These are phyloP conservation scores for Pelodiscus sinensis DNA, from an alignment of 2,113 vertebrate genomes.

Conservation along the genomic window DNA sequence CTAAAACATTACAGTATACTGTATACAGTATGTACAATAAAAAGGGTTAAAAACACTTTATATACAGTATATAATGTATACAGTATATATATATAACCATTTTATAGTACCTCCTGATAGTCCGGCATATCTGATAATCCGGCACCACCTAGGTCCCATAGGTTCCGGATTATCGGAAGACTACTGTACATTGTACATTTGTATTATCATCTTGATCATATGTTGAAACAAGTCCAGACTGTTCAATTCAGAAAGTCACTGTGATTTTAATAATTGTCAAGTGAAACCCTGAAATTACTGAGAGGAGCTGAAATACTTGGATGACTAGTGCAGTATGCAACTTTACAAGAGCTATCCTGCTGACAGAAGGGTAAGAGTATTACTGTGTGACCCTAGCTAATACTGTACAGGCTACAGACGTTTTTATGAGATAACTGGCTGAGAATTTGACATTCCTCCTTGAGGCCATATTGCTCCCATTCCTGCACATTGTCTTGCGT, in stretches of 20 bases:
- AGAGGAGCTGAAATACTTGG: not conserved
- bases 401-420: not conserved
- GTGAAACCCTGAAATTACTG: not conserved
- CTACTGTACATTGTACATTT: not conserved
- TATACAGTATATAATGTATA: too few species aligned
- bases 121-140: too few species aligned
- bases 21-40: too few species aligned
- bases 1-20: too few species aligned
- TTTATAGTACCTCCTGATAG: too few species aligned
- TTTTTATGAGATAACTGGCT: not conserved
- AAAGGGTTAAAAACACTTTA: too few species aligned
- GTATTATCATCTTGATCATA: not conserved
- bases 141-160: too few species aligned
- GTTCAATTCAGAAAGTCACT: not conserved
- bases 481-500: not conserved
- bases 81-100: too few species aligned
- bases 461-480: not conserved
- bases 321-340: not conserved
- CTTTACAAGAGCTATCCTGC: not conserved
- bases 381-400: not conserved
- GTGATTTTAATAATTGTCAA: not conserved
- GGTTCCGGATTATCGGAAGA: too few species aligned
- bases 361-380: not conserved
- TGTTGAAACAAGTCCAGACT: not conserved
- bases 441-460: not conserved